Percentiles rank a stretch among this genome's conserved stretches.
These are phyloP conservation scores for Eubasilissa regina DNA, from an alignment of 1,140 invertebrate species.

Conservation along the genomic window DNA sequence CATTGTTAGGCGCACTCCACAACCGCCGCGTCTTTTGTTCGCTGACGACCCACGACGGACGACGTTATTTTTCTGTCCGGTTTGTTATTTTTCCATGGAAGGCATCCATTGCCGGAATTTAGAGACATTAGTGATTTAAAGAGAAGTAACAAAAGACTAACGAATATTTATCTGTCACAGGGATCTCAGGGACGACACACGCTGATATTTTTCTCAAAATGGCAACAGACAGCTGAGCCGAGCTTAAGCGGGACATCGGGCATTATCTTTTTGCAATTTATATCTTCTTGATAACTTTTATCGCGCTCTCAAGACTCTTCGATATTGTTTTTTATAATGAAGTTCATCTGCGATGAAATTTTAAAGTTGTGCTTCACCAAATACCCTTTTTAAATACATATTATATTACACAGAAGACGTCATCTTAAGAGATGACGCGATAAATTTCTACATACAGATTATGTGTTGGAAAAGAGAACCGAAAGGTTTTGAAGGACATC, in stretches of 20 bases:
- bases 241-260: not conserved
- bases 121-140: slow-evolving; percentile 41
- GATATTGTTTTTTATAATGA: too few relatives aligned
- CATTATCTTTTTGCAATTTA: not conserved
- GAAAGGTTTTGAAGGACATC: too few relatives aligned
- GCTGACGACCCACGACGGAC: not conserved
- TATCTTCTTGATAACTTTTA: not conserved
- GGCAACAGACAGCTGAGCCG: not conserved
- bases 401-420: too few relatives aligned
- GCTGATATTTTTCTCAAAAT: slow-evolving; percentile 14
- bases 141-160: slow-evolving; percentile 24
- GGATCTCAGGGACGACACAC: slow-evolving; percentile 15
- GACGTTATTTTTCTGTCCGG: slow-evolving; percentile 8
- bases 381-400: too few relatives aligned
- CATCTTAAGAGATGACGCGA: too few relatives aligned
- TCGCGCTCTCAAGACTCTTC: too few relatives aligned
- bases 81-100: slow-evolving; percentile 27
- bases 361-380: too few relatives aligned
- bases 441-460: too few relatives aligned
- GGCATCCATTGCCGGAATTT: not conserved
- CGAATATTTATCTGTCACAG: slow-evolving; percentile 37
- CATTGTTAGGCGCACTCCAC: slow-evolving; percentile 24
- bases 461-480: too few relatives aligned
- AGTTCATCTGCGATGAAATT: too few relatives aligned
- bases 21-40: slow-evolving; percentile 1